Conservation (phyloP, 2,888 invertebrate species). For the Machimus atricapillus region DNA sequence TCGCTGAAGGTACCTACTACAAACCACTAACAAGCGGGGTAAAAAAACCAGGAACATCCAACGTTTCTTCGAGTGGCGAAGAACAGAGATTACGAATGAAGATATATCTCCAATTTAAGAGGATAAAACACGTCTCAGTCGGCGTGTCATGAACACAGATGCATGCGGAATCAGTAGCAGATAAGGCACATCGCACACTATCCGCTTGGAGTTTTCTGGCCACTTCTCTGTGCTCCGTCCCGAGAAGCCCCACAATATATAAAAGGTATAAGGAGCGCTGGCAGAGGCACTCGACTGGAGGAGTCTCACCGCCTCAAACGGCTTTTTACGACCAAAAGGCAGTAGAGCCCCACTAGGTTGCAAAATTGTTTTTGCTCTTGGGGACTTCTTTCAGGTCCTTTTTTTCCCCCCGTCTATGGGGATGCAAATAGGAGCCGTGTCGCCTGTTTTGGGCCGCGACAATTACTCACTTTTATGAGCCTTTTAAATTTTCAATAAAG, state of each 20-base stretch:
- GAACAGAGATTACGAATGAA: constrained; percentile 10
- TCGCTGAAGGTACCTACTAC: neutral
- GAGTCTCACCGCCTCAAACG: neutral
- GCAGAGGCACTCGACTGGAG: neutral
- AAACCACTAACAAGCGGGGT: neutral
- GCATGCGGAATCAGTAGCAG: neutral
- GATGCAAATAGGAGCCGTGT: neutral
- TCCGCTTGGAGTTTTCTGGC: neutral
- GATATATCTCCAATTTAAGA: constrained; percentile 19
- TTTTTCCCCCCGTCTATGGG: neutral
- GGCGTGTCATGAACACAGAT: constrained; percentile 11
- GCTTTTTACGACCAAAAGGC: neutral
- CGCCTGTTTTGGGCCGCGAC: neutral
- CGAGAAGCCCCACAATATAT: neutral
- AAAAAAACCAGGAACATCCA: neutral
- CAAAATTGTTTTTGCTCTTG: neutral
- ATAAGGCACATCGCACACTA: constrained; percentile 5
- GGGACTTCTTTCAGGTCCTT: neutral
- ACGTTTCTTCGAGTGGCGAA: neutral
- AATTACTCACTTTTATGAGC: neutral
- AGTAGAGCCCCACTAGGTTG: neutral
- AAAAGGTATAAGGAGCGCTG: neutral
- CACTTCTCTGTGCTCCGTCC: neutral
- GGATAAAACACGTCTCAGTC: neutral
- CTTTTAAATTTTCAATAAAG: neutral